Conservation (phyloP, 2,888 invertebrate genomes). For the Drosophila lutescens region DNA sequence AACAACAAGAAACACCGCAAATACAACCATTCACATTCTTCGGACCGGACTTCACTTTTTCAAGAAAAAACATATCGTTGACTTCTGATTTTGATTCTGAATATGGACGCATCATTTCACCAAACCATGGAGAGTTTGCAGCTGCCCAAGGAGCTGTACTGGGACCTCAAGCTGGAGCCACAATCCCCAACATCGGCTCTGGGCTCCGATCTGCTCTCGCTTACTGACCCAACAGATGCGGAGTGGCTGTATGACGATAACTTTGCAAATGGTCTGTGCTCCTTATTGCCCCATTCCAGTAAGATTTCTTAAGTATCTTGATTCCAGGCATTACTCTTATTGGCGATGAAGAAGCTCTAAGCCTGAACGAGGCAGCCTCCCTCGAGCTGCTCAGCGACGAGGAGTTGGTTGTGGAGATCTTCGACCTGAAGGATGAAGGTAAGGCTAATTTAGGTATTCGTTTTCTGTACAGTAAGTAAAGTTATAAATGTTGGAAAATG, state of each 20-base stretch:
- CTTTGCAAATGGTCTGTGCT: conserved; percentile 81
- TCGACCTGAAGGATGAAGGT: conserved; percentile 80
- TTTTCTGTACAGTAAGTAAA: too few relatives aligned
- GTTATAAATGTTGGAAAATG: too few relatives aligned
- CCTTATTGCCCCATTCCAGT: background rate
- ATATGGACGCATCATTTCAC: conserved; percentile 50
- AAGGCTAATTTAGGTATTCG: conserved; percentile 43
- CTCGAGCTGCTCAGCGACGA: conserved; percentile 69
- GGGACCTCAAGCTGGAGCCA: conserved; percentile 84
- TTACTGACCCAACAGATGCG: conserved; percentile 61
- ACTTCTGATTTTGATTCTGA: conserved; percentile 39
- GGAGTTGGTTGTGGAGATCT: conserved; percentile 79
- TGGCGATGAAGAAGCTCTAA: conserved; percentile 39
- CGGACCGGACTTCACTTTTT: conserved; percentile 85
- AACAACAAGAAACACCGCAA: conserved; percentile 74
- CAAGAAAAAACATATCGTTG: conserved; percentile 41
- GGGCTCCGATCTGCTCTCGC: conserved; percentile 79
- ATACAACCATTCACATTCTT: conserved; percentile 85
- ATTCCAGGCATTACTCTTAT: conserved; percentile 70
- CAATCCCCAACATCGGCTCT: conserved; percentile 76
- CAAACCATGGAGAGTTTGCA: conserved; percentile 82
- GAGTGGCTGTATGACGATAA: conserved; percentile 76
- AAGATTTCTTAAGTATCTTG: background rate
- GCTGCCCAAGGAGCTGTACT: conserved; percentile 82
- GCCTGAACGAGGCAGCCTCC: conserved; percentile 38